phyloP scores from a whole-genome alignment of 2,113 vertebrate species.

The Acanthochromis polyacanthus region DNA sequence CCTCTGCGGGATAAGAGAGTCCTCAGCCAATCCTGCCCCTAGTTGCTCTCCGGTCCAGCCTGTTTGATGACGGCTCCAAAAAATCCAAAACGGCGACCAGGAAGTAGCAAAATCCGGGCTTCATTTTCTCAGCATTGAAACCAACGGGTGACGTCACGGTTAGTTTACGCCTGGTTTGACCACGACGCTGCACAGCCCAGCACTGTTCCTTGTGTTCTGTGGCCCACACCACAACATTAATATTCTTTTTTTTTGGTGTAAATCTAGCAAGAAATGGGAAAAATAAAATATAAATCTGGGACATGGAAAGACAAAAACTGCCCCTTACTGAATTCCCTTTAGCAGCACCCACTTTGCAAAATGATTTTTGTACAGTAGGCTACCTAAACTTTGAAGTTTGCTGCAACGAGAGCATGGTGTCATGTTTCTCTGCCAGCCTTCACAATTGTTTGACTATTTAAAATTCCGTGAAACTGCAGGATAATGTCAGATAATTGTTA shows the following conservation, averaged over 20 bases:
- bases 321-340: not conserved
- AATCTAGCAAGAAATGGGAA: not conserved
- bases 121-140: too few relatives aligned
- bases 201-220: too few relatives aligned
- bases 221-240: not conserved
- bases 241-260: not conserved
- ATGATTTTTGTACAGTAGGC: not conserved
- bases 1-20: too few relatives aligned
- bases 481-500: slow-evolving; percentile 64
- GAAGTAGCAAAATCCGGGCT: too few relatives aligned
- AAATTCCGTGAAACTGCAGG: slow-evolving; percentile 49
- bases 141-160: too few relatives aligned
- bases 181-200: too few relatives aligned
- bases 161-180: too few relatives aligned
- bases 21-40: too few relatives aligned
- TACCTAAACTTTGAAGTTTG: slow-evolving; percentile 18
- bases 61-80: too few relatives aligned
- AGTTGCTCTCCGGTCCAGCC: too few relatives aligned
- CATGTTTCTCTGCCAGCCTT: slow-evolving; percentile 2
- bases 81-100: too few relatives aligned
- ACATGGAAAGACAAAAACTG: not conserved
- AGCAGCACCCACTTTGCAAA: not conserved
- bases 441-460: slow-evolving; percentile 40
- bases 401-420: slow-evolving; percentile 27
- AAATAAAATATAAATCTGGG: not conserved